Percentiles rank a stretch among this genome's conserved stretches.
Evolutionary conservation across 2,888 invertebrate species (phyloP).

Genomic region (Tiliacea aurago): DNA sequence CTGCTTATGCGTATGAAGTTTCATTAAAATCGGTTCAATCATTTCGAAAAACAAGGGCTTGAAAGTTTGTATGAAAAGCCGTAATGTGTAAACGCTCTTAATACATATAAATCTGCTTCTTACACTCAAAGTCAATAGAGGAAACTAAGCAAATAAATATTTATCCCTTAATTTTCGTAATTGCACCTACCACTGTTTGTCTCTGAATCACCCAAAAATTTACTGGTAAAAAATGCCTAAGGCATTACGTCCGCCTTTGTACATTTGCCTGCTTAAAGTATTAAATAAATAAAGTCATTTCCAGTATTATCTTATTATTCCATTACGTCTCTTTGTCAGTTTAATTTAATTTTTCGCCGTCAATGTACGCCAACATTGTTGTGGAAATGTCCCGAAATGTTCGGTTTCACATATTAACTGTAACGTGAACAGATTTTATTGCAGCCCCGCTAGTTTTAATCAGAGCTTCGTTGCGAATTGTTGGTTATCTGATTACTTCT

Average conservation of each 20-base stretch:
- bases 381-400: constrained; percentile 76
- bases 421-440: constrained; percentile 78
- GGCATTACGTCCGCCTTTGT: no score
- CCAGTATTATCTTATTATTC: constrained; percentile 51
- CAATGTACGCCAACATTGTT: constrained; percentile 79
- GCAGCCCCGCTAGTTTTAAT: constrained; percentile 72
- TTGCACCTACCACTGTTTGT: neutral
- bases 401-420: constrained; percentile 79
- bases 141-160: neutral
- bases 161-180: neutral
- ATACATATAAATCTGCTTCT: no score
- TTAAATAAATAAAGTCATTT: constrained; percentile 24
- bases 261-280: neutral
- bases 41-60: no score
- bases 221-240: neutral
- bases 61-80: no score
- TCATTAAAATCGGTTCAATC: no score
- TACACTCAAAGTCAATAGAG: no score
- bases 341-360: constrained; percentile 86
- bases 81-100: no score
- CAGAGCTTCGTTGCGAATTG: constrained; percentile 61
- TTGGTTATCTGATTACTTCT: constrained; percentile 61
- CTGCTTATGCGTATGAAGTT: no score
- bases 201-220: neutral
- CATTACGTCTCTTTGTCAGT: constrained; percentile 67